Conservation (phyloP, 2,113 vertebrate genomes). For the Noturus placidus region DNA sequence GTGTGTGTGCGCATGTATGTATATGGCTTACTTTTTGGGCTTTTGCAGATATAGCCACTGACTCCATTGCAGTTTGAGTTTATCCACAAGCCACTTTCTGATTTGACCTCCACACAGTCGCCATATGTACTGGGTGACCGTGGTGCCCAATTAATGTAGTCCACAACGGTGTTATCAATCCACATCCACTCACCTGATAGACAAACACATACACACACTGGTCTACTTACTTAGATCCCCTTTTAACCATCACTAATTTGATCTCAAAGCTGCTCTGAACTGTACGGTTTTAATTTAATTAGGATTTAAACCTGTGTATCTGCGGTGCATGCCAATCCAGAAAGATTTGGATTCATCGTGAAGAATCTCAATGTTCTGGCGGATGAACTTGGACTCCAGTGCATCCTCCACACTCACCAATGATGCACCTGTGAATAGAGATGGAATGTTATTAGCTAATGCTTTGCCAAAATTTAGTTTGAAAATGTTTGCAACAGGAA, state of each 20-base stretch:
- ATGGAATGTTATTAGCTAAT: neutral
- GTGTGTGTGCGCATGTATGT: neutral
- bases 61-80: conserved; percentile 79
- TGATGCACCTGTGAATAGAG: conserved; percentile 70
- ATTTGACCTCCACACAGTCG: conserved; percentile 78
- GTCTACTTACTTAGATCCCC: neutral
- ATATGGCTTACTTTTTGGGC: conserved; percentile 76
- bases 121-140: conserved; percentile 71
- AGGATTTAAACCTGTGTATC: conserved; percentile 77
- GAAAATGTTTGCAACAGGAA: neutral
- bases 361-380: conserved; percentile 76
- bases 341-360: conserved; percentile 76
- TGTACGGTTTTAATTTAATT: neutral
- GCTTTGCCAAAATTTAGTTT: neutral
- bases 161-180: conserved; percentile 79
- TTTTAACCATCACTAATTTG: neutral
- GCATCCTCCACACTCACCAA: conserved; percentile 81
- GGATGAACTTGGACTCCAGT: conserved; percentile 80
- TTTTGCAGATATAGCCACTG: conserved; percentile 88
- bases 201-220: conserved; percentile 12
- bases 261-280: too few species aligned
- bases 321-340: conserved; percentile 91
- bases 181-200: conserved; percentile 83
- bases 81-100: conserved; percentile 80
- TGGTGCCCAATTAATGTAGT: conserved; percentile 88